Percentiles rank a stretch among this genome's conserved stretches.
These are phyloP conservation scores for Heterodera carotae DNA, from an alignment of 1,140 invertebrate genomes.

Conservation along the genomic window DNA sequence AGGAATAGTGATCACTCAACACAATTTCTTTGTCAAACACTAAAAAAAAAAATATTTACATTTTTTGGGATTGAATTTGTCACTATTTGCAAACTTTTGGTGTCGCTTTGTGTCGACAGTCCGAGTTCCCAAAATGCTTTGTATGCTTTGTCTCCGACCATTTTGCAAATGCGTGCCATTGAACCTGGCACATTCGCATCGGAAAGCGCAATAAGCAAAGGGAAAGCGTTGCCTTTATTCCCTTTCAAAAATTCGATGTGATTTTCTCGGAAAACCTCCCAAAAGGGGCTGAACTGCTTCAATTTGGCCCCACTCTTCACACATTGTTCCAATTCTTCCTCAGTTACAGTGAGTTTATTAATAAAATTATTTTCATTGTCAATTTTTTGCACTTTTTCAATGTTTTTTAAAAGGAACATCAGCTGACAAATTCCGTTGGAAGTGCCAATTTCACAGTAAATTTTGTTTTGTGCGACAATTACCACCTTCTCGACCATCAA, in stretches of 20 bases:
- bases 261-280: background rate
- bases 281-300: background rate
- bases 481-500: background rate
- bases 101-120: background rate
- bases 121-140: background rate
- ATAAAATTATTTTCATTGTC: background rate
- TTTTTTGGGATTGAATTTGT: background rate
- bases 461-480: background rate
- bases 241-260: background rate
- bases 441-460: background rate
- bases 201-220: background rate
- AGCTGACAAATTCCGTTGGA: background rate
- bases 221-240: background rate
- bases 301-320: background rate
- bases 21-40: background rate
- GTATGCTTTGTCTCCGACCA: background rate
- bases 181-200: background rate
- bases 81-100: background rate
- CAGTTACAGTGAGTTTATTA: background rate
- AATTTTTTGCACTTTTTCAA: background rate
- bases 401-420: background rate
- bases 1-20: background rate
- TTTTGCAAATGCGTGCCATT: background rate
- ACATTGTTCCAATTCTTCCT: background rate
- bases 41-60: background rate